phyloP scores from a whole-genome alignment of 1,140 invertebrate genomes.

The Drosophila mauritiana region DNA sequence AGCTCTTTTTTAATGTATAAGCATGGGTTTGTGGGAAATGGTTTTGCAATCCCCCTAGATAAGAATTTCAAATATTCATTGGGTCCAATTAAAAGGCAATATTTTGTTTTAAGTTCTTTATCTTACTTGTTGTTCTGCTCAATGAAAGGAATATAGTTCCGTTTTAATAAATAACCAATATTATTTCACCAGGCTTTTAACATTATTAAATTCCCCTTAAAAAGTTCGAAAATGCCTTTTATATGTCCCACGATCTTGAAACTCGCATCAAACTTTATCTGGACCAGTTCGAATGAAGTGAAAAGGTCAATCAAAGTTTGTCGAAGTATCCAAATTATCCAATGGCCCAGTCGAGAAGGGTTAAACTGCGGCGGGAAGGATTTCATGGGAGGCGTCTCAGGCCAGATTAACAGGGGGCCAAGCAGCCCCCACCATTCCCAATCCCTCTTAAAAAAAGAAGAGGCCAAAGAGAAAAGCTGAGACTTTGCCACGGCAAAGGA shows the following conservation, averaged over 20 bases:
- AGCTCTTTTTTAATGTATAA: conserved; percentile 3
- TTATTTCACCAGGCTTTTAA: not conserved
- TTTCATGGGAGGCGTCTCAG: conserved; percentile 12
- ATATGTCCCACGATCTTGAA: not conserved
- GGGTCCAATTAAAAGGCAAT: not conserved
- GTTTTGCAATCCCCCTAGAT: not conserved
- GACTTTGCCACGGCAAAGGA: conserved; percentile 54
- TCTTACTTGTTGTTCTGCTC: no score
- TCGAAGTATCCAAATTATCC: conserved; percentile 38
- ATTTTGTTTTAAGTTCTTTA: not conserved
- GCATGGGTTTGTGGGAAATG: not conserved
- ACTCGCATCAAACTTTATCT: conserved; percentile 26
- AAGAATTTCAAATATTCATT: not conserved
- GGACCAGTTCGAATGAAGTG: conserved; percentile 36
- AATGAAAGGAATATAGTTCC: no score
- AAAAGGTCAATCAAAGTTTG: conserved; percentile 51
- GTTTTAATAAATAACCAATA: not conserved
- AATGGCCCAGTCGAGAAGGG: conserved; percentile 39
- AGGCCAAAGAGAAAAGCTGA: conserved; percentile 22
- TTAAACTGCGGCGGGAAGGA: conserved; percentile 25
- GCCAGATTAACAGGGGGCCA: conserved; percentile 22
- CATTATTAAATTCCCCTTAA: not conserved
- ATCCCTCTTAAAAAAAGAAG: not conserved
- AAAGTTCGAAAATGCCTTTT: not conserved
- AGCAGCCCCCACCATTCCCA: not conserved